Percentiles rank a stretch among this genome's conserved stretches.
Conservation (phyloP, 1,140 invertebrate species). For the Nasonia giraulti region DNA sequence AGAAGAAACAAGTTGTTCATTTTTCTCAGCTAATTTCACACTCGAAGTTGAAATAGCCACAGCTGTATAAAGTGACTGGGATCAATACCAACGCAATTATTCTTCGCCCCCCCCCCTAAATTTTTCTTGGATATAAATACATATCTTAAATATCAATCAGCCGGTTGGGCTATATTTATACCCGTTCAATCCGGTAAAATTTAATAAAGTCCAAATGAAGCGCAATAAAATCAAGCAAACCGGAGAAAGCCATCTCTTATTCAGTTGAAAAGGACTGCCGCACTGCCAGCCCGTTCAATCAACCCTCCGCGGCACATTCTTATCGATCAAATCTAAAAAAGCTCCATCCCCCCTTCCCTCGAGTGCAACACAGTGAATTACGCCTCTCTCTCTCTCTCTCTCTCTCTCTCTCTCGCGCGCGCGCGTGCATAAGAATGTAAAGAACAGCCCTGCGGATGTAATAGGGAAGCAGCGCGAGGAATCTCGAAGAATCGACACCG, state of each 20-base stretch:
- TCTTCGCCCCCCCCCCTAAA: neutral
- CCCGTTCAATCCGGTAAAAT: neutral
- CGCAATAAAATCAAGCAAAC: constrained; percentile 2
- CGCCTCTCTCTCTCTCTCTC: neutral
- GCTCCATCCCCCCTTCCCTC: neutral
- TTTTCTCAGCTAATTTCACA: neutral
- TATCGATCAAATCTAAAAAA: neutral
- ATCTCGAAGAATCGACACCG: constrained; percentile 9
- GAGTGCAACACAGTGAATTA: neutral
- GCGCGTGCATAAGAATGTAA: constrained; percentile 28
- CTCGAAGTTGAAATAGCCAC: no score
- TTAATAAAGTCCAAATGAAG: constrained; percentile 5
- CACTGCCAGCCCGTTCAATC: neutral
- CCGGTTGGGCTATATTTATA: neutral
- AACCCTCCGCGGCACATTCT: neutral
- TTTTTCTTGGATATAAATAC: neutral
- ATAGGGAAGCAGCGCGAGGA: constrained; percentile 11
- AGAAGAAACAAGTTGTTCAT: no score
- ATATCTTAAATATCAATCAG: neutral
- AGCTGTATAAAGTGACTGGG: no score
- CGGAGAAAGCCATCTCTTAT: neutral
- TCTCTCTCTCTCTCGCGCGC: no score
- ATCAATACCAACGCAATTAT: neutral
- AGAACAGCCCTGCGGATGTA: constrained; percentile 3
- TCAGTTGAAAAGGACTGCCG: neutral